A percentile compares a stretch with the other conserved stretches of the same genome.
Evolutionary conservation across 1,140 invertebrate species (phyloP).

Genomic region (Lucilia sericata): DNA sequence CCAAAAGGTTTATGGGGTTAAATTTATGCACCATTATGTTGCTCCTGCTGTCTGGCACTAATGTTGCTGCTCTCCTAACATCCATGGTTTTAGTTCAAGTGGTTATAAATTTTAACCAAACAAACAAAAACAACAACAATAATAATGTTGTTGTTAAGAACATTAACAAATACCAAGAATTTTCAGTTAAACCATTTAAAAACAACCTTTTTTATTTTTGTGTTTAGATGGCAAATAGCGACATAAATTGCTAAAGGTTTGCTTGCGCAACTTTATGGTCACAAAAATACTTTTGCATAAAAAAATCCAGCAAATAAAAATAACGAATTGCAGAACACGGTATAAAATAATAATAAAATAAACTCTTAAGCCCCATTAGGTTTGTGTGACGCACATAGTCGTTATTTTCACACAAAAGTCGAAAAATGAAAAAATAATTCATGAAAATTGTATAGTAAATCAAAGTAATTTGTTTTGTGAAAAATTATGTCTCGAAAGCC

Average conservation of each 20-base stretch:
- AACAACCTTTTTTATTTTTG: neutral
- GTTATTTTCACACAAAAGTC: neutral
- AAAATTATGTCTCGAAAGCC: neutral
- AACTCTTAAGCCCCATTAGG: neutral
- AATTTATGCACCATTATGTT: constrained; percentile 42
- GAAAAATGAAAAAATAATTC: neutral
- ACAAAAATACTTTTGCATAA: neutral
- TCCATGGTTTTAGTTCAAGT: constrained; percentile 30
- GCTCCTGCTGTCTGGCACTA: neutral
- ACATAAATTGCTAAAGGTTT: constrained; percentile 49
- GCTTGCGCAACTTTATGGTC: constrained; percentile 47
- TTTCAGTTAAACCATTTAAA: constrained; percentile 17
- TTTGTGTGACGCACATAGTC: neutral
- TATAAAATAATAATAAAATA: constrained; percentile 14
- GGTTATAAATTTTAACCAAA: constrained; percentile 25
- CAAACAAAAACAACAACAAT: neutral
- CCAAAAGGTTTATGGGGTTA: constrained; percentile 37
- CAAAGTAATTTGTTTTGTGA: neutral
- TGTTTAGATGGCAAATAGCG: constrained; percentile 1
- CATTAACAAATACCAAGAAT: neutral
- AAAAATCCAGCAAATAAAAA: constrained; percentile 19
- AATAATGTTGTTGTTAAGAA: neutral
- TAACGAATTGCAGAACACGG: neutral
- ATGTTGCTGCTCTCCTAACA: neutral
- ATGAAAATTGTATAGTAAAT: constrained; percentile 3